Evolutionary conservation across 2,113 vertebrate species (phyloP), one percentile per base, ranked within the genome.

Genomic region (Heterotilapia buettikoferi): DNA sequence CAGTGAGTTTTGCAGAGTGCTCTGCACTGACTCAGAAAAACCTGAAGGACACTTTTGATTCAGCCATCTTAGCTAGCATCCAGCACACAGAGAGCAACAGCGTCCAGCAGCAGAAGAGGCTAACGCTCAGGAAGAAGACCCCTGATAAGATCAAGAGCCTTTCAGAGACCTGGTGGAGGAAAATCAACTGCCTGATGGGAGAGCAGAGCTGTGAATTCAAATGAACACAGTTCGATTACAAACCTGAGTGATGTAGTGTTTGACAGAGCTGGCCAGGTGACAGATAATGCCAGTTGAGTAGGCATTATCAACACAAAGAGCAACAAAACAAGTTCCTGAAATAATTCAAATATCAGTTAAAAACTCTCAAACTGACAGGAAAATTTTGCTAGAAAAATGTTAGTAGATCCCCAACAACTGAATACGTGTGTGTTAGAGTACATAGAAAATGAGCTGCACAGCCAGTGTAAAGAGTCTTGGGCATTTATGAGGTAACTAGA

Each of bases 1-100:
- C 97, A 0, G 80, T 78, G 0, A 93, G 95, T 54, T 98, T 98
- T 29, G 92, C 97, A 0, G 98, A 99, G 79, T 98, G 98, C 90
- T 99, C 98, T 0, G 98, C 98, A 26, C 96, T 99, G 96, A 99
- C 98, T 86, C 98, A 98, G 96, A 99, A 98, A 94, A 98, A 99
- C 95, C 97, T 99, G 93, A 99, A 99, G 92, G 98, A 98, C 87
- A 97, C 97, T 80, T 99, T 99, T 40, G 98, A 99, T 50, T 95
- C 97, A 0, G 98, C 98, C 93, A 98, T 98, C 1, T 85, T 98
- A 54, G 96, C 97, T 61, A 97, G 97, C 86, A 96, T 98, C 90
- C 97, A 96, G 87, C 89, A 96, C 86, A 93, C 94, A 0, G 97
- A 97, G 93, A 92, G 90, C 12, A 56, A 21, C 6, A 94, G 16